These are phyloP conservation scores for Atta cephalotes DNA, from an alignment of 1,140 invertebrate genomes.

Conservation along the genomic window DNA sequence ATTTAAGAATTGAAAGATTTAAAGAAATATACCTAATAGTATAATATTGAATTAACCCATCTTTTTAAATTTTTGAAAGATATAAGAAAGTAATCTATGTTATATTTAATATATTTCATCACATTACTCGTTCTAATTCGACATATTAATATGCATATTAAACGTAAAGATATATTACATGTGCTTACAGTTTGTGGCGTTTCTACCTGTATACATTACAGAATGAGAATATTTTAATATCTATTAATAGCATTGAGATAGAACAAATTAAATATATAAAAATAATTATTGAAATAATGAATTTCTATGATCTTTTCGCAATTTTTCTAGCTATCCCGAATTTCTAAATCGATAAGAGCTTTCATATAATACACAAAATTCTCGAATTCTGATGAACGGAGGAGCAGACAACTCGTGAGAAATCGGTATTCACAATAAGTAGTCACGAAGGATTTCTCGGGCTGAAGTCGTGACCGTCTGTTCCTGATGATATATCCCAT, in stretches of 20 bases:
- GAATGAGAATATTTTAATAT: background rate
- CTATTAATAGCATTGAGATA: background rate
- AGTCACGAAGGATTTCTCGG: conserved; percentile 63
- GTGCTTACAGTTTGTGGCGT: too few species aligned
- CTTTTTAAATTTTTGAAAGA: background rate
- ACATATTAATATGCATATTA: too few species aligned
- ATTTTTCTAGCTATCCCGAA: background rate
- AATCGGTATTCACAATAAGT: conserved; percentile 72
- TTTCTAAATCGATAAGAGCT: background rate
- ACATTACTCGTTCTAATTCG: too few species aligned
- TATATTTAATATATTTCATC: too few species aligned
- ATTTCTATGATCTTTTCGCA: background rate
- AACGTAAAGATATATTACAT: too few species aligned
- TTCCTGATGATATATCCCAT: conserved; percentile 76
- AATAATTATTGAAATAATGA: background rate
- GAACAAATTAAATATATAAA: background rate
- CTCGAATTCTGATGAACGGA: background rate
- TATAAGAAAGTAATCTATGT: background rate
- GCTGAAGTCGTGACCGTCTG: conserved; percentile 67
- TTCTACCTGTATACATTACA: background rate
- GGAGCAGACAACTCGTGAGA: conserved; percentile 54
- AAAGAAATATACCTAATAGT: background rate
- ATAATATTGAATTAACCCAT: background rate
- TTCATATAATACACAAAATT: background rate
- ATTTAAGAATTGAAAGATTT: background rate